Conservation (phyloP, 2,888 invertebrate species). For the Eristalis pertinax region DNA sequence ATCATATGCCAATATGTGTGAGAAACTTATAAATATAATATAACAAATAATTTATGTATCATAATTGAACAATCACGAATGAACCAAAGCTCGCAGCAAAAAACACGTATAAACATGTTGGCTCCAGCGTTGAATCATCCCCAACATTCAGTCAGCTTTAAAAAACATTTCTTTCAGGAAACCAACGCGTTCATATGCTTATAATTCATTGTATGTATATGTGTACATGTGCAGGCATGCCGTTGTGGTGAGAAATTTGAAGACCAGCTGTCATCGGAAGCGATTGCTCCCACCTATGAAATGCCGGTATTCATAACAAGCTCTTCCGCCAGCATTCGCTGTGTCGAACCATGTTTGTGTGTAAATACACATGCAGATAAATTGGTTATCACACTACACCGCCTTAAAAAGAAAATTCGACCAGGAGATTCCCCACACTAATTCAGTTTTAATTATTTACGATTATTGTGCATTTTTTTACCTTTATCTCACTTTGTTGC, state of each 20-base stretch:
- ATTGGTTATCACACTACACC: neutral
- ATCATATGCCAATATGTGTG: too few species aligned
- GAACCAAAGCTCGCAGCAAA: neutral
- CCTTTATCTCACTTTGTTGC: constrained; percentile 23
- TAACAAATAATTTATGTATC: neutral
- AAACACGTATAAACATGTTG: neutral
- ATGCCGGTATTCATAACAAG: constrained; percentile 54
- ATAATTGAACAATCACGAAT: neutral
- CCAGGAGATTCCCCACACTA: constrained; percentile 61
- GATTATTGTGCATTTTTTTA: constrained; percentile 53
- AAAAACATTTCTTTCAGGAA: neutral
- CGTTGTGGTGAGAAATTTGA: constrained; percentile 26
- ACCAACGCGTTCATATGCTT: neutral
- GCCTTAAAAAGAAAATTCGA: too few species aligned
- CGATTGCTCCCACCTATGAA: constrained; percentile 46
- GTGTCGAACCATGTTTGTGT: constrained; percentile 7
- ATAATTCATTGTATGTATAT: too few species aligned
- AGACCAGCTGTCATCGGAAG: constrained; percentile 63
- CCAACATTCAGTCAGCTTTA: neutral
- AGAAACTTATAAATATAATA: too few species aligned
- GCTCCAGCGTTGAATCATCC: neutral
- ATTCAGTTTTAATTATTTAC: constrained; percentile 68
- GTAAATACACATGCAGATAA: constrained; percentile 20
- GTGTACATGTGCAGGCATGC: constrained; percentile 4
- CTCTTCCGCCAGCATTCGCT: constrained; percentile 12